Evolutionary conservation across 2,113 vertebrate species (phyloP).

Genomic region (Gnathonemus echidnorhynchus): DNA sequence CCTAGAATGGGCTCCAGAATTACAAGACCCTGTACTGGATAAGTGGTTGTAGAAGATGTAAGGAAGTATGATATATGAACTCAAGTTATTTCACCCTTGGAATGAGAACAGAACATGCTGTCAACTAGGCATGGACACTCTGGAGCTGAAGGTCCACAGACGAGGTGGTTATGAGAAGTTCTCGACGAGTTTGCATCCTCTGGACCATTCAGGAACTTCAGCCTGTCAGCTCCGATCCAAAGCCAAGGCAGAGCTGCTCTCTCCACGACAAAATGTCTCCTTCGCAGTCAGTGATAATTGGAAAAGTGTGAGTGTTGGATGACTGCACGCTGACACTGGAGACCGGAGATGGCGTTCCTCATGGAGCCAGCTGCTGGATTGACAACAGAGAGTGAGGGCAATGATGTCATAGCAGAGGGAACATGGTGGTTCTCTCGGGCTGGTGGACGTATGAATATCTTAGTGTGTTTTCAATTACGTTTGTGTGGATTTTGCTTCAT

Average conservation of each 20-base stretch:
- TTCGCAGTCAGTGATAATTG: background rate
- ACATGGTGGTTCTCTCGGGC: background rate
- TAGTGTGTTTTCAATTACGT: background rate
- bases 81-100: background rate
- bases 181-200: background rate
- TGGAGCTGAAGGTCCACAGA: background rate
- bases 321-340: background rate
- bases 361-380: background rate
- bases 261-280: background rate
- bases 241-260: background rate
- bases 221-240: background rate
- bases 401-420: background rate
- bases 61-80: background rate
- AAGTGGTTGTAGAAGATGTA: background rate
- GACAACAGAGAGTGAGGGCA: background rate
- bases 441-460: background rate
- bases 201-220: background rate
- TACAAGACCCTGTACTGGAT: background rate
- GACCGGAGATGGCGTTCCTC: background rate
- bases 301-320: constrained; percentile 1
- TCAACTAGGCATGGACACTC: background rate
- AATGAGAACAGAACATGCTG: background rate
- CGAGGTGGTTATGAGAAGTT: background rate
- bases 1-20: background rate
- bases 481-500: background rate